Evolutionary conservation across 2,888 invertebrate genomes (phyloP), one percentile per base, ranked within the genome.

Genomic region (Phengaris alcon): DNA sequence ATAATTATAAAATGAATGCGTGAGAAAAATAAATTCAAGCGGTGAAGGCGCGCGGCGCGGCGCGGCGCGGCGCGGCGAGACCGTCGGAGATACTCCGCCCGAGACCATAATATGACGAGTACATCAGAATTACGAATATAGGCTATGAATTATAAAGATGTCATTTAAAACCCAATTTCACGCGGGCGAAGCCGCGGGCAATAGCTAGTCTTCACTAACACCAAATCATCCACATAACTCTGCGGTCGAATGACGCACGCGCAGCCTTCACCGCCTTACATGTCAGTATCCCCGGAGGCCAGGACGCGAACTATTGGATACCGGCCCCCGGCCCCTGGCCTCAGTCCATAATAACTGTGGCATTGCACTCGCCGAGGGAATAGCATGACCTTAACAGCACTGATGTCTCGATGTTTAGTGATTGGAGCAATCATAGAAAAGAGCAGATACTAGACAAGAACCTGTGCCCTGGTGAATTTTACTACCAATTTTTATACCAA

Each of bases 201-300:
- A 35, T 3, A 35, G 35, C 35, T 35, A 35, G 35, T 3, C 35
- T 35, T 35, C 35, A 35, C 35, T 35, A 35, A 35, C 0, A 35
- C 4, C 1, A 35, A 7, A 48, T 48, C 6, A 48, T 48, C 59
- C 15, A 22, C 59, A 59, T 5, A 59, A 10, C 10, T 59, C 10
- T 59, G 10, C 48, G 48, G 48, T 22, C 22, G 15, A 15, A 10
- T 22, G 22, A 15, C 22, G 59, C 59, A 59, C 35, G 35, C 64
- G 64, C 64, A 64, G 64, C 64, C 64, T 64, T 64, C 44, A 35
- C 64, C 64, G 35, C 12, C 35, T 64, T 64, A 64, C 6, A 64
- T 64, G 64, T 35, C 64, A 64, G 35, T 35, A 22, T 64, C 64
- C 64, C 64, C 35, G 64, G 44, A 12, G 64, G 22, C 35, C 12